Evolutionary conservation across 2,113 vertebrate genomes (phyloP).

Genomic region (Ophthalmolycus amberensis): DNA sequence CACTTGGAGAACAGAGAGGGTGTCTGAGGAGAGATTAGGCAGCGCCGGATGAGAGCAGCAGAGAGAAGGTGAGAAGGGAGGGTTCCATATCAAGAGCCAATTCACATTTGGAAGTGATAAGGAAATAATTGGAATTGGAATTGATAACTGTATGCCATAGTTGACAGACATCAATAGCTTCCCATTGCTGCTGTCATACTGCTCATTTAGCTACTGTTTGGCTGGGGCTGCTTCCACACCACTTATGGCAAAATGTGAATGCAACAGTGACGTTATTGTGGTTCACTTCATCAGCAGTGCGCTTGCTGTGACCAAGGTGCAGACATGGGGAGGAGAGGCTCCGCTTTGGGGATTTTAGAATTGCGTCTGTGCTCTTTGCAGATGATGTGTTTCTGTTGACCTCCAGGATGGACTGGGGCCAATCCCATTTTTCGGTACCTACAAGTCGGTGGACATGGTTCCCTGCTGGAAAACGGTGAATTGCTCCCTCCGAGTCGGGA

Average conservation of each 20-base stretch:
- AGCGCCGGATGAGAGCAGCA: background rate
- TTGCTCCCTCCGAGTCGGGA: background rate
- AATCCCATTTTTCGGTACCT: background rate
- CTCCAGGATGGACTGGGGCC: background rate
- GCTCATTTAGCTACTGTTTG: slow-evolving; percentile 23
- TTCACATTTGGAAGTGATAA: slow-evolving; percentile 40
- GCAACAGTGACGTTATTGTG: background rate
- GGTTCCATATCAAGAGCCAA: slow-evolving; percentile 34
- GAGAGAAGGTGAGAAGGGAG: slow-evolving; percentile 1
- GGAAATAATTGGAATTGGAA: slow-evolving; percentile 42
- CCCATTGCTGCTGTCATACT: background rate
- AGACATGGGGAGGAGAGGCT: no score
- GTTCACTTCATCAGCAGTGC: background rate
- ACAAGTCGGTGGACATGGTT: background rate
- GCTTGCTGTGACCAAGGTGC: background rate
- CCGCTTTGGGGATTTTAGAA: background rate
- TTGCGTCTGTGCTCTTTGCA: background rate
- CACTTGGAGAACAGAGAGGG: slow-evolving; percentile 7
- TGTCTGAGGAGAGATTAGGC: slow-evolving; percentile 21
- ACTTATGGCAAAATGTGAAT: background rate
- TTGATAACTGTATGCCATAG: slow-evolving; percentile 39
- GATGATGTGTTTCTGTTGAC: background rate
- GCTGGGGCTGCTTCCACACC: background rate
- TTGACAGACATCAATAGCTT: slow-evolving; percentile 49
- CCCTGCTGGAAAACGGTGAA: background rate